Base-by-base conservation (phyloP, 2,797 vertebrate species). In the Nothura maculosa region DNA sequence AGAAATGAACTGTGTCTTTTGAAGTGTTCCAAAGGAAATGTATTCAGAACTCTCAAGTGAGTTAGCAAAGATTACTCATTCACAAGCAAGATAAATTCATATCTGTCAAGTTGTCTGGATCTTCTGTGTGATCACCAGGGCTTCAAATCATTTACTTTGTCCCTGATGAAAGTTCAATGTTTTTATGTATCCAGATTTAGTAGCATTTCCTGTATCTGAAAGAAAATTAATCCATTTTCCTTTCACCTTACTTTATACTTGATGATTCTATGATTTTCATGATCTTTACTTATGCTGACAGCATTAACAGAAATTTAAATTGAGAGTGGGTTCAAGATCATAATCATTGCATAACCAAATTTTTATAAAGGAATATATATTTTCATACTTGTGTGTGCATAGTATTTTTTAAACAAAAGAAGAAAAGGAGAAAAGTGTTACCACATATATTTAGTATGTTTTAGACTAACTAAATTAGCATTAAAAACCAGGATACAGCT, bases 31-130 rank as follows among this genome's bases (percentile, higher is more conserved):
- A 96, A 96, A 96, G 97, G 96, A 98, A 98, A 97, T 97, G 97
- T 97, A 97, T 97, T 97, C 97, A 89, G 97, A 98, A 98, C 97
- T 97, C 97, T 97, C 97, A 96, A 96, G 97, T 95, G 98, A 97
- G 96, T 98, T 97, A 94, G 97, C 92, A 98, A 97, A 98, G 97
- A 97, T 98, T 98, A 98, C 97, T 97, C 97, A 96, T 97, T 97
- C 97, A 97, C 97, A 98, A 98, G 97, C 98, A 97, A 98, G 98
- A 98, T 97, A 98, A 98, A 98, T 98, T 98, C 97, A 97, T 97
- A 97, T 96, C 97, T 98, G 98, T 98, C 98, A 98, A 97, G 96
- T 98, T 97, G 97, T 97, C 96, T 97, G 93, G 92, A 97, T 98
- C 94, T 90, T 97, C 93, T 96, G 95, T 98, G 97, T 98, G 97